Base-by-base conservation (phyloP, 1,140 invertebrate species). In the Cataglyphis hispanica region DNA sequence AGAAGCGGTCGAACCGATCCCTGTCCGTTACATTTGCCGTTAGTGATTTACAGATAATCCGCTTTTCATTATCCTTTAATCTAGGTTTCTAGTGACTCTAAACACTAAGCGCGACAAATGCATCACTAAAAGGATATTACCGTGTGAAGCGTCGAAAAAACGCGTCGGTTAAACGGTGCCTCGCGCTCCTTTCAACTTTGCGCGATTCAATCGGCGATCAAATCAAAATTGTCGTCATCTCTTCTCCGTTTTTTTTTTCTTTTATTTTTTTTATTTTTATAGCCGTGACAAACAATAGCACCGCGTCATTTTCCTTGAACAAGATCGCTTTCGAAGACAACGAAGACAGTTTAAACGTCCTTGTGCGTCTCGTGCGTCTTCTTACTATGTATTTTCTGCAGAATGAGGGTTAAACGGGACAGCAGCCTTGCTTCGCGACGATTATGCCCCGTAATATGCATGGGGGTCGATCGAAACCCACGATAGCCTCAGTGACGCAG, bases 381-480 rank as follows among this genome's bases (percentile, higher is more conserved):
- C 25, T 56, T 67, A 63, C 81, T 43, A 76, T 64, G 78, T 53
- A 27, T 46, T 64, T 61, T 63, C 63, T 60, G 75, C 76, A 27
- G 67, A 83, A 83, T 70, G 83, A 64, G 61, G 37, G 60, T 37
- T 46, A 86, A 88, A 86, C 69, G 67, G 70, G 83, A 69, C 70
- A 46, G 74, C 22, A 34, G 40, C 50, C 19, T 50, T 56, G 84
- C 60, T 16, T 50, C 25, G 19, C 56, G 69, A 22, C 46, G 43
- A 81, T 70, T 74, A 69, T 88, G 76, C 69, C 72, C 88, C 85
- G 74, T 83, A 88, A 91, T 88, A 90, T 85, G 67, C 75, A 84
- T 70, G 83, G 56, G 89, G 91, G 78, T 85, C 87, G 91, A 91
- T 91, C 87, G 90, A 27, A 87, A 91, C 87, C 85, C 78, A 88